These are phyloP conservation scores for Geococcyx californianus DNA, from an alignment of 2,113 vertebrate species.

Conservation along the genomic window DNA sequence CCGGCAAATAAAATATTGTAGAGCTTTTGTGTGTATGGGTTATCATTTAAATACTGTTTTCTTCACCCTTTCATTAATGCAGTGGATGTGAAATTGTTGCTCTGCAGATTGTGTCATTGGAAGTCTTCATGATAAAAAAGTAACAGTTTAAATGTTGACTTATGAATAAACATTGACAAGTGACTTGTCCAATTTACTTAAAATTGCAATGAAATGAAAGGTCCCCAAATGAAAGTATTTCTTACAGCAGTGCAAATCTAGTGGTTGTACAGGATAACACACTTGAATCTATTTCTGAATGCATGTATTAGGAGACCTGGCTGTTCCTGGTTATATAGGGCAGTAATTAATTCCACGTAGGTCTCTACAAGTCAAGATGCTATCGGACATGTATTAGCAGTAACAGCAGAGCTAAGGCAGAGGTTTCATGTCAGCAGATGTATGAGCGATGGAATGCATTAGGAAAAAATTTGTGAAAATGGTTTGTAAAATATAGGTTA, in stretches of 20 bases:
- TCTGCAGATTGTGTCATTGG: background rate
- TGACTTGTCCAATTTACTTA: background rate
- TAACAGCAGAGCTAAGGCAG: background rate
- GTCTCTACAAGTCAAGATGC: background rate
- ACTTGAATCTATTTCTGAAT: background rate
- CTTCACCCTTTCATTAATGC: background rate
- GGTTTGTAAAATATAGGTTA: background rate
- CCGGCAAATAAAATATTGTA: background rate
- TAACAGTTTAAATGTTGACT: background rate
- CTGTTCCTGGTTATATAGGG: background rate
- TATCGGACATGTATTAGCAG: background rate
- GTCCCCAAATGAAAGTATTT: background rate
- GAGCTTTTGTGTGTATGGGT: background rate
- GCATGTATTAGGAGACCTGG: background rate
- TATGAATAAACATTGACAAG: background rate
- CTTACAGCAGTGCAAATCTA: background rate
- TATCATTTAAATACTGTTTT: background rate
- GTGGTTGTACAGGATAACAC: background rate
- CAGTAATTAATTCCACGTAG: background rate
- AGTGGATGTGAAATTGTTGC: background rate
- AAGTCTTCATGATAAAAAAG: background rate
- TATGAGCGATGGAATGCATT: background rate
- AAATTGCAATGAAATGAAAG: background rate
- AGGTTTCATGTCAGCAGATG: background rate
- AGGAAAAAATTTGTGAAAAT: background rate